Conservation (phyloP, 2,797 vertebrate species). For the Galaxias olidus region DNA sequence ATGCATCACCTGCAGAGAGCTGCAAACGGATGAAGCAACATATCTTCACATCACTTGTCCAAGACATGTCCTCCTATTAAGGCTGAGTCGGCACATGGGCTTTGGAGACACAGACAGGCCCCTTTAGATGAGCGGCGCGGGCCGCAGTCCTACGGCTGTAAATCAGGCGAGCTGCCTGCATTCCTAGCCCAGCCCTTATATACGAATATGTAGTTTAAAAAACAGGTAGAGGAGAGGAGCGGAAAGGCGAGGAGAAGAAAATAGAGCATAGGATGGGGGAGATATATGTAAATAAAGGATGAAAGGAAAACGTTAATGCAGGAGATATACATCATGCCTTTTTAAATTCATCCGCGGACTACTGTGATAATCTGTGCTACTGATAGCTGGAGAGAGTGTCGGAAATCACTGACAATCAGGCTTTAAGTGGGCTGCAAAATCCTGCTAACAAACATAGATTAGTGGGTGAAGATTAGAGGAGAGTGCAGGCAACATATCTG, state of each 20-base stretch:
- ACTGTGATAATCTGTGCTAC: background rate
- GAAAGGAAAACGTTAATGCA: background rate
- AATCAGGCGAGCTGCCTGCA: slow-evolving; percentile 76
- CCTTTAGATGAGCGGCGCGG: slow-evolving; percentile 78
- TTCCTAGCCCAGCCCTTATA: slow-evolving; percentile 56
- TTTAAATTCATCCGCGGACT: background rate
- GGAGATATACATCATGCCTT: background rate
- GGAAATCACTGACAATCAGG: slow-evolving; percentile 5
- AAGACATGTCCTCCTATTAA: slow-evolving; percentile 98
- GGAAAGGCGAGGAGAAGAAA: background rate
- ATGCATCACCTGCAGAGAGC: slow-evolving; percentile 93
- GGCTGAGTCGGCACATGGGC: slow-evolving; percentile 80
- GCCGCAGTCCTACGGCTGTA: slow-evolving; percentile 77
- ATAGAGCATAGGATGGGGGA: background rate
- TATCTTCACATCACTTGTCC: slow-evolving; percentile 99
- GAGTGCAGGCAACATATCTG: background rate
- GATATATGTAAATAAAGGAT: background rate
- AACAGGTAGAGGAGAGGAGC: slow-evolving; percentile 4
- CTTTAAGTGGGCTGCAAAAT: background rate
- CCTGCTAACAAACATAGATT: background rate
- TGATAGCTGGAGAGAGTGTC: background rate
- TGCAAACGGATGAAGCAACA: slow-evolving; percentile 94
- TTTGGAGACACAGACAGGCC: slow-evolving; percentile 85
- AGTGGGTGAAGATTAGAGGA: background rate
- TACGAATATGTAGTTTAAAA: slow-evolving; percentile 64